Conservation (phyloP, 2,888 invertebrate genomes). For the Drosophila cyrtoloma region DNA sequence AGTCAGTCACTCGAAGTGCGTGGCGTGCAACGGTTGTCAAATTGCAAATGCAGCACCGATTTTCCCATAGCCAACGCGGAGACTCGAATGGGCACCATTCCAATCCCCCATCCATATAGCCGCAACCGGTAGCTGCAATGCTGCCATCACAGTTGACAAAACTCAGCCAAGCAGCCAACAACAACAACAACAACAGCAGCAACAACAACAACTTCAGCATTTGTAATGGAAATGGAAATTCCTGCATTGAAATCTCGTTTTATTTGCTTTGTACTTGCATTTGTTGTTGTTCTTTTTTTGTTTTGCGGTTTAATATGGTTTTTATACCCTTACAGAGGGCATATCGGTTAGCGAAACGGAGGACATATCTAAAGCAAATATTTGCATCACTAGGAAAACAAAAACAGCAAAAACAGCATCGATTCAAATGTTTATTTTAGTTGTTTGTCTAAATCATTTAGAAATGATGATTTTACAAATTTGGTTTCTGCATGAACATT, state of each 20-base stretch:
- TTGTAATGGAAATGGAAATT: constrained; percentile 77
- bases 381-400: not conserved
- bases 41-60: constrained; percentile 59
- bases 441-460: not conserved
- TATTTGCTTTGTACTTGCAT: constrained; percentile 47
- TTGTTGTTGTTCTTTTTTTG: constrained; percentile 29
- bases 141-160: constrained; percentile 68
- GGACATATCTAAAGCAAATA: not conserved
- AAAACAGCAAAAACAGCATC: not conserved
- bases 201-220: constrained; percentile 56
- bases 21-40: constrained; percentile 76
- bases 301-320: constrained; percentile 62
- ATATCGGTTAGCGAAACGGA: not conserved
- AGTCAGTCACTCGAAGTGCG: constrained; percentile 58
- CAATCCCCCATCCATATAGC: constrained; percentile 26
- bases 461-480: not conserved
- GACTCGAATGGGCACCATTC: constrained; percentile 19
- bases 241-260: constrained; percentile 76
- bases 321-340: constrained; percentile 7
- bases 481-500: not conserved
- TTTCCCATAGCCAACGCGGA: constrained; percentile 33
- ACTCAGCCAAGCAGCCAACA: constrained; percentile 55
- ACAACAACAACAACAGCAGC: constrained; percentile 26
- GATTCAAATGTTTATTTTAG: not conserved
- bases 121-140: constrained; percentile 48